Conservation (phyloP, 2,797 vertebrate genomes). For the Chelon auratus region DNA sequence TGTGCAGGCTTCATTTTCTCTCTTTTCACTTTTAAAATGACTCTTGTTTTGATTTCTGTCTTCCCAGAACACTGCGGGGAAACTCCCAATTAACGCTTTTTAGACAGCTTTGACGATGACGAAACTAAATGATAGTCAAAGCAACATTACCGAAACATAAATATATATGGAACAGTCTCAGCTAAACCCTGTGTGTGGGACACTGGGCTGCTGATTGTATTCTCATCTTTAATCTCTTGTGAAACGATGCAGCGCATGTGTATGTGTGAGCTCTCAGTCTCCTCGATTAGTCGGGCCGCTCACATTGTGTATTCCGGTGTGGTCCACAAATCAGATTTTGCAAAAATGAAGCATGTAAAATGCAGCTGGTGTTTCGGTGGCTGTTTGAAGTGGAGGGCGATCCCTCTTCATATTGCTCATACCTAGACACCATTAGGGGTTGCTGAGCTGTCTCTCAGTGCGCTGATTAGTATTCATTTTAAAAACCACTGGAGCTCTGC, state of each 20-base stretch:
- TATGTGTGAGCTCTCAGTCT: background rate
- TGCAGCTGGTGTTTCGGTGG: slow-evolving; percentile 60
- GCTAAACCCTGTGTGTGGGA: slow-evolving; percentile 13
- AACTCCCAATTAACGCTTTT: slow-evolving; percentile 59
- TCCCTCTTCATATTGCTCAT: slow-evolving; percentile 62
- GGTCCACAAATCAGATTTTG: slow-evolving; percentile 54
- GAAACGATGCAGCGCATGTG: background rate
- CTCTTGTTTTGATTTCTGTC: slow-evolving; percentile 51
- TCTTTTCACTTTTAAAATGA: slow-evolving; percentile 38
- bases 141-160: background rate
- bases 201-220: slow-evolving; percentile 40
- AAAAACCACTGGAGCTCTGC: slow-evolving; percentile 47
- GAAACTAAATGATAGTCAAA: slow-evolving; percentile 3
- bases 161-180: slow-evolving; percentile 1
- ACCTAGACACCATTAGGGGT: slow-evolving; percentile 59
- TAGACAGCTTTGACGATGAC: slow-evolving; percentile 22
- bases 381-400: slow-evolving; percentile 59
- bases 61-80: slow-evolving; percentile 54
- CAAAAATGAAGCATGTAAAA: slow-evolving; percentile 64
- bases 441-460: slow-evolving; percentile 65
- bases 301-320: slow-evolving; percentile 47
- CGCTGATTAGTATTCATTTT: slow-evolving; percentile 73
- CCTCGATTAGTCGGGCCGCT: slow-evolving; percentile 29
- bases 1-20: slow-evolving; percentile 45
- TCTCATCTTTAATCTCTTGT: slow-evolving; percentile 27